Conservation (phyloP, 2,888 invertebrate species). For the Venusia cambrica region DNA sequence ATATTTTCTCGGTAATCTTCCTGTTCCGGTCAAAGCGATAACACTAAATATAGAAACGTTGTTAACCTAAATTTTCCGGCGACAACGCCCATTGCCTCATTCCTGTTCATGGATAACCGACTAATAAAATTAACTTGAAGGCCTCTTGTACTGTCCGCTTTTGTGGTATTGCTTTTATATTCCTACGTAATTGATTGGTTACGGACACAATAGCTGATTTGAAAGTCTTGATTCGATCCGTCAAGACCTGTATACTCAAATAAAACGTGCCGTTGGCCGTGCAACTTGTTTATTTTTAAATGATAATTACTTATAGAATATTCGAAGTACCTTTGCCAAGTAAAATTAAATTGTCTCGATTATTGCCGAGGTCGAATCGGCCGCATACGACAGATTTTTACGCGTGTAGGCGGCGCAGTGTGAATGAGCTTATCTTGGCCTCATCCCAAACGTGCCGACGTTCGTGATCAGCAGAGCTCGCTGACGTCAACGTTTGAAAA, state of each 20-base stretch:
- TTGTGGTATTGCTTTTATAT: conserved; percentile 7
- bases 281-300: conserved; percentile 11
- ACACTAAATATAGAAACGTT: conserved; percentile 25
- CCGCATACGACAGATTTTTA: conserved; percentile 46
- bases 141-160: conserved; percentile 8
- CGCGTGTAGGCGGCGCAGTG: conserved; percentile 54
- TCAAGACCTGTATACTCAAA: conserved; percentile 2
- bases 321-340: conserved; percentile 16
- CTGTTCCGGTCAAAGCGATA: conserved; percentile 54
- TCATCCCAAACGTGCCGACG: conserved; percentile 61
- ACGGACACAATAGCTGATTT: conserved; percentile 4
- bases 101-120: conserved; percentile 11
- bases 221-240: conserved; percentile 6
- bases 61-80: conserved; percentile 18
- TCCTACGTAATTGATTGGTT: conserved; percentile 11
- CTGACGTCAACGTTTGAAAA: conserved; percentile 59
- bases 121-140: conserved; percentile 18
- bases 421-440: conserved; percentile 74
- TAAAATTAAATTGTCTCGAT: conserved; percentile 26
- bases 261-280: conserved; percentile 2
- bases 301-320: conserved; percentile 5
- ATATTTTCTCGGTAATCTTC: conserved; percentile 46
- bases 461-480: conserved; percentile 36
- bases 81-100: conserved; percentile 7
- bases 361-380: conserved; percentile 29